A percentile compares a stretch with the other conserved stretches of the same genome.
phyloP scores from a whole-genome alignment of 2,797 vertebrate genomes.

The Ctenopoma multispine region DNA sequence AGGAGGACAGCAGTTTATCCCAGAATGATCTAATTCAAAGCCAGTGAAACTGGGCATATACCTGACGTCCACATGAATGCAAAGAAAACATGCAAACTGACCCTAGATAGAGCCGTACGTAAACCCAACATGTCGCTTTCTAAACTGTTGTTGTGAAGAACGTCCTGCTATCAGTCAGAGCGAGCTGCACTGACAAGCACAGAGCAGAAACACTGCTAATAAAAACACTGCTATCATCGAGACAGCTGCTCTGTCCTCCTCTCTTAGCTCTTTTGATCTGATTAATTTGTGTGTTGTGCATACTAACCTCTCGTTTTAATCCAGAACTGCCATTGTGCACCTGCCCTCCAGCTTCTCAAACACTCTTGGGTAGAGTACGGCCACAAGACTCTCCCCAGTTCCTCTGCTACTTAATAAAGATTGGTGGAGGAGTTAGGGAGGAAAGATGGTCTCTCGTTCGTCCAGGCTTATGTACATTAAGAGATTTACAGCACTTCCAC shows the following conservation, averaged over 20 bases:
- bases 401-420: constrained; percentile 11
- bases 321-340: constrained; percentile 15
- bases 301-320: constrained; percentile 27
- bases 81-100: constrained; percentile 3
- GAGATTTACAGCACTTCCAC: no score
- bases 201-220: constrained; percentile 29
- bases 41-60: background rate
- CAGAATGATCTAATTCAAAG: constrained; percentile 26
- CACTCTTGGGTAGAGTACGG: background rate
- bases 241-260: constrained; percentile 37
- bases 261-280: constrained; percentile 15
- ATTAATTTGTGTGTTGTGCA: constrained; percentile 33
- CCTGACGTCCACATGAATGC: background rate
- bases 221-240: constrained; percentile 42
- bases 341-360: constrained; percentile 22
- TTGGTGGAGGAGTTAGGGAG: background rate
- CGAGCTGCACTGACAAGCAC: constrained; percentile 6
- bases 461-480: no score
- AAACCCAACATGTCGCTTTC: constrained; percentile 16
- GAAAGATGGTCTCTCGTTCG: no score
- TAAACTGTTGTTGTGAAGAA: constrained; percentile 20
- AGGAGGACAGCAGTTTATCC: constrained; percentile 6
- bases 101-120: background rate
- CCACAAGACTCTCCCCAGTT: constrained; percentile 9
- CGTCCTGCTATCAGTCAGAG: constrained; percentile 30